Evolutionary conservation across 2,888 invertebrate genomes (phyloP), one percentile per base, ranked within the genome.

Genomic region (Perithous albicinctus): DNA sequence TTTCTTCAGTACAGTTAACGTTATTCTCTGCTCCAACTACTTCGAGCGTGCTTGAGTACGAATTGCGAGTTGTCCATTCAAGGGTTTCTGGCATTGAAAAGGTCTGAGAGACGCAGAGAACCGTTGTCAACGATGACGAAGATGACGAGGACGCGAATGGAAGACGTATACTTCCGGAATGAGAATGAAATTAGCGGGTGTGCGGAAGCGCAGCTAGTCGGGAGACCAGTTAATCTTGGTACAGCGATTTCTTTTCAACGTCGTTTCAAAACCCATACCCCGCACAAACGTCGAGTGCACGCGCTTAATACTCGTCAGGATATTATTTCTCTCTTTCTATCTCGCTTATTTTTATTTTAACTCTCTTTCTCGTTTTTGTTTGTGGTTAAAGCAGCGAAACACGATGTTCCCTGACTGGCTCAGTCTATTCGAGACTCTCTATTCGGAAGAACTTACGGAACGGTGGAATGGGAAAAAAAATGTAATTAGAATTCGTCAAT

Each of bases 161-260:
- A 5, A 29, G 29, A 29, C 29, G 29, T 29, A 29, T 29, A 29
- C 29, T 29, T 85, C 84, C 85, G 82, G 79, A 80, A 78, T 72
- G 35, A 61, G 80, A 83, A 84, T 74, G 80, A 74, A 83, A 83
- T 83, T 83, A 83, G 51, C 64, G 67, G 48, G 23, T 63, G 74
- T 43, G 69, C 64, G 59, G 69, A 29, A 75, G 76, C 6, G 46
- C 70, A 75, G 70, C 74, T 77, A 82, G 78, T 73, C n/a, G n/a
- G 29, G 43, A 67, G 35, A 79, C 72, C 51, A 73, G 78, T 74
- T 80, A 70, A 80, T 83, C 66, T 75, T 66, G 12, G 56, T 76
- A 56, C 74, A 70, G 56, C 69, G 67, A 59, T 64, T 70, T 51
- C 43, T 69, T 63, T 46, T 51, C 56, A 32, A 20, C 35, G 32